A percentile compares a stretch with the other conserved stretches of the same genome.
Evolutionary conservation across 2,797 vertebrate species (phyloP).

Genomic region (Micromesistius poutassou): DNA sequence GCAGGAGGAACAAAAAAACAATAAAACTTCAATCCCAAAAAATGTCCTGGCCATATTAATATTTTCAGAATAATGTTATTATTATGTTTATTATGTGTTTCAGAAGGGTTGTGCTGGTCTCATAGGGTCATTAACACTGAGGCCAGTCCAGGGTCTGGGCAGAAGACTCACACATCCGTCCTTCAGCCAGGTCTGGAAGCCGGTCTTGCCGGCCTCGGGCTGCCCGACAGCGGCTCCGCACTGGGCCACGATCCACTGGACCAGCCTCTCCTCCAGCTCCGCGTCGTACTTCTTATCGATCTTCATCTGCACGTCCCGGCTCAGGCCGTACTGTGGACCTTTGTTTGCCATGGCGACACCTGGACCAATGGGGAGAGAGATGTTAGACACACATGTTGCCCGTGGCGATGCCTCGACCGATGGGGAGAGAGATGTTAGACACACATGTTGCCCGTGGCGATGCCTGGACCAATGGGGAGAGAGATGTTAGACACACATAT

Average conservation of each 20-base stretch:
- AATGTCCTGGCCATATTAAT: no score
- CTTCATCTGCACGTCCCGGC: slow-evolving; percentile 87
- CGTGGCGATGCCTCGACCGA: slow-evolving; percentile 73
- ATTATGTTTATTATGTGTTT: no score
- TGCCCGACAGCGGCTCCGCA: slow-evolving; percentile 70
- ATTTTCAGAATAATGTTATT: no score
- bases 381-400: slow-evolving; percentile 57
- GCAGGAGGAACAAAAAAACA: background rate
- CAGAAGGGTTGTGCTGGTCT: background rate
- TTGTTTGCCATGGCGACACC: slow-evolving; percentile 84
- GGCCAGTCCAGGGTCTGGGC: no score
- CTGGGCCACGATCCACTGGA: slow-evolving; percentile 86
- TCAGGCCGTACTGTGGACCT: slow-evolving; percentile 88
- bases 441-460: slow-evolving; percentile 78
- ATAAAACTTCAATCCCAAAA: background rate
- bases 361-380: slow-evolving; percentile 20
- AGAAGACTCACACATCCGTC: slow-evolving; percentile 83
- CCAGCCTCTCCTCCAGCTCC: slow-evolving; percentile 86
- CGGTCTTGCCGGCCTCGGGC: slow-evolving; percentile 80
- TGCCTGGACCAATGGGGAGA: slow-evolving; percentile 35
- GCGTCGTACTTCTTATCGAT: slow-evolving; percentile 95
- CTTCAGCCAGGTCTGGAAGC: slow-evolving; percentile 95
- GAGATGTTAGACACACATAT: slow-evolving; percentile 45
- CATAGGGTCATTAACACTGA: slow-evolving; percentile 70
- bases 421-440: no score